Base-by-base conservation (phyloP, 2,797 vertebrate genomes). In the Morelia viridis region DNA sequence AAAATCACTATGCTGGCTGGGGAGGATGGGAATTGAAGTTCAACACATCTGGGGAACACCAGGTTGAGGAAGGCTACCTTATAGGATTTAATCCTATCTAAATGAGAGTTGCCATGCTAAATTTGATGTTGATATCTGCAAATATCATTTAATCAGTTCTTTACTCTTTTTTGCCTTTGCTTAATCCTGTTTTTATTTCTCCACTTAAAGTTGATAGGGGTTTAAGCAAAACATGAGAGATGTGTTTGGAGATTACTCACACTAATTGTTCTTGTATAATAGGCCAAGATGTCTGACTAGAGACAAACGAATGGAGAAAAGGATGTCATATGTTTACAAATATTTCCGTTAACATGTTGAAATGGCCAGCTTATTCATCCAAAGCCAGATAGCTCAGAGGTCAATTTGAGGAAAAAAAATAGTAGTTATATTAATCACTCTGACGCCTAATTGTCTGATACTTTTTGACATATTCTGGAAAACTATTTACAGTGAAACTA, bases 281-380 rank as follows among this genome's bases (percentile, higher is more conserved):
- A 96, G 95, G 87, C 97, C 96, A 97, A 95, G 91, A 94, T 90
- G 90, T 84, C 41, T 92, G 91, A 93, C 41, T 28, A 92, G 94
- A 96, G 90, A 94, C 91, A 94, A 96, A 80, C 93, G 96, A 96
- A 96, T 94, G 96, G 94, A 95, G 93, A 93, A 93, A 95, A 94
- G 93, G 95, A 95, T 91, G 95, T 88, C 83, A 92, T 95, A 96
- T 97, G 93, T 96, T 97, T 97, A 97, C 96, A 97, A 97, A 97
- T 92, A 95, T 64, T 97, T 96, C 92, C 93, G 90, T 93, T 94
- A 96, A 92, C 91, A 95, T 58, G 62, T 93, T 89, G 93, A 92
- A 96, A 94, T 22, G 90, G 64, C 93, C 62, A 93, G 92, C 85
- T 87, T 95, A 93, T 50, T 76, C 76, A 94, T 11, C 3, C 76